Conservation (phyloP, 2,888 invertebrate genomes). For the Autographa gamma region DNA sequence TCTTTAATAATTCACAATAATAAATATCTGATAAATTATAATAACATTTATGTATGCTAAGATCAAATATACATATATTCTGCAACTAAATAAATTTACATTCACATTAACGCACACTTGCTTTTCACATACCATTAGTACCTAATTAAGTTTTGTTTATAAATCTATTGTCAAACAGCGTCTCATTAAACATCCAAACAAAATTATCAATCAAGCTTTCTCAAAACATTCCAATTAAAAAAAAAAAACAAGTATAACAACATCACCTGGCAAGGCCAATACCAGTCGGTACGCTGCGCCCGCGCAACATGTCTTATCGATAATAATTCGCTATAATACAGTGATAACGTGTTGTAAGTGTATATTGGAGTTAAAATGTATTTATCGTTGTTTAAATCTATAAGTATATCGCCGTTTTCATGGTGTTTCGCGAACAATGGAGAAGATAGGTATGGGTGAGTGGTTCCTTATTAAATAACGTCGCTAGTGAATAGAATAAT, state of each 20-base stretch:
- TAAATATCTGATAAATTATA: no score
- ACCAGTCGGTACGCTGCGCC: conserved; percentile 48
- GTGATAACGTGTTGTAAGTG: conserved; percentile 32
- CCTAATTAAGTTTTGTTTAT: neutral
- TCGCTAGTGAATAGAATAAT: no score
- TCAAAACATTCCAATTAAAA: neutral
- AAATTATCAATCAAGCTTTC: neutral
- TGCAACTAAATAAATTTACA: no score
- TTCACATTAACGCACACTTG: no score
- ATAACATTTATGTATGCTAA: no score
- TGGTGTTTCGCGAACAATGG: conserved; percentile 75
- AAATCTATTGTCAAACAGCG: neutral
- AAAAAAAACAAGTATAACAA: conserved; percentile 15
- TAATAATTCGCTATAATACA: conserved; percentile 16
- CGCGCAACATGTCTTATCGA: conserved; percentile 49
- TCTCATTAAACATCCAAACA: neutral
- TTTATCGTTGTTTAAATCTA: conserved; percentile 60
- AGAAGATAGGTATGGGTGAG: conserved; percentile 69
- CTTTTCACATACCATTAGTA: no score
- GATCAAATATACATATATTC: no score
- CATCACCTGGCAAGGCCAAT: conserved; percentile 27
- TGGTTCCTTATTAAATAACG: conserved; percentile 4
- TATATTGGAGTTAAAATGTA: conserved; percentile 58
- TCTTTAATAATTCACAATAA: no score
- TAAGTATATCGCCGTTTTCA: conserved; percentile 75